A percentile compares a stretch with the other conserved stretches of the same genome.
These are phyloP conservation scores for Zaprionus bogoriensis DNA, from an alignment of 2,888 invertebrate genomes.

Conservation along the genomic window DNA sequence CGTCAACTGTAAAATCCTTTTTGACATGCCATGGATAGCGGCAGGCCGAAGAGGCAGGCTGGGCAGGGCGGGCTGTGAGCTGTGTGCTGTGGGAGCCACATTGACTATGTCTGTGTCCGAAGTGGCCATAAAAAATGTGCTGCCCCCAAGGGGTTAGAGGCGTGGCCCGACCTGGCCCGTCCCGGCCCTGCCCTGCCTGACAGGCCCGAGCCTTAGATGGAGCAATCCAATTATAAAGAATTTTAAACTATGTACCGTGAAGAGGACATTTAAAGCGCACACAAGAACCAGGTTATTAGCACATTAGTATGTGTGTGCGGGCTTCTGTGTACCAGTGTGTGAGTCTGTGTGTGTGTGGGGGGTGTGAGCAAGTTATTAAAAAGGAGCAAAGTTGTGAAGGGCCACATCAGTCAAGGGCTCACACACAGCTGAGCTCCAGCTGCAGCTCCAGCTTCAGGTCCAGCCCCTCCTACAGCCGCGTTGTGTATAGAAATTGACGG, in stretches of 20 bases:
- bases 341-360: slow-evolving; percentile 6
- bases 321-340: slow-evolving; percentile 2
- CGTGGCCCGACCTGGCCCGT: too few species aligned
- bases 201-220: slow-evolving; percentile 53
- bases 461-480: not conserved
- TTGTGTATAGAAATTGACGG: slow-evolving; percentile 67
- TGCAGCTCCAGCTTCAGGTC: not conserved
- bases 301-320: slow-evolving; percentile 45
- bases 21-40: slow-evolving; percentile 61
- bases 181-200: too few species aligned
- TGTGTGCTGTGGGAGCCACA: slow-evolving; percentile 16
- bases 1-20: slow-evolving; percentile 77
- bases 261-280: slow-evolving; percentile 72
- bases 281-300: slow-evolving; percentile 71
- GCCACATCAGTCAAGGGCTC: slow-evolving; percentile 73
- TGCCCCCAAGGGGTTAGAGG: slow-evolving; percentile 16
- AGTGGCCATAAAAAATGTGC: slow-evolving; percentile 67
- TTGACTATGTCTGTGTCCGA: slow-evolving; percentile 41
- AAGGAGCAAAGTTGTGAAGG: slow-evolving; percentile 72
- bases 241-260: slow-evolving; percentile 77
- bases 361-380: slow-evolving; percentile 70
- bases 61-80: not conserved
- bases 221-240: slow-evolving; percentile 75
- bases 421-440: slow-evolving; percentile 62
- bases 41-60: not conserved